phyloP scores from a whole-genome alignment of 1,140 invertebrate genomes.

The Diachasmimorpha longicaudata region DNA sequence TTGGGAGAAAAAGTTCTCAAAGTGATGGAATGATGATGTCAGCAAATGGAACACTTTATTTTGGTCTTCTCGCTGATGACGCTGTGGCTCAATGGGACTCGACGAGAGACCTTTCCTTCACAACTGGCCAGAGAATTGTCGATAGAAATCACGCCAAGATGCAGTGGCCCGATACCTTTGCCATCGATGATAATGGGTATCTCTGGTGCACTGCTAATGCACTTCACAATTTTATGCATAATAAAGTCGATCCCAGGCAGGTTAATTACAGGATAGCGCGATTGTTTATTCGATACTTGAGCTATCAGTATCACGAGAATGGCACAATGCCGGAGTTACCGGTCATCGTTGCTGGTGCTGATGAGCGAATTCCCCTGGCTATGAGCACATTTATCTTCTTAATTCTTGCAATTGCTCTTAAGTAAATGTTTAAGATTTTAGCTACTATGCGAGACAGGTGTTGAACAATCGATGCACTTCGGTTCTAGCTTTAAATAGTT shows the following conservation, averaged over 20 bases:
- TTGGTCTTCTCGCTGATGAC: slow-evolving; percentile 69
- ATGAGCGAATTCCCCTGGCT: slow-evolving; percentile 26
- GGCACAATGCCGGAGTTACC: slow-evolving; percentile 47
- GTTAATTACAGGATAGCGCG: slow-evolving; percentile 69
- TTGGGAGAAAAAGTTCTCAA: slow-evolving; percentile 70
- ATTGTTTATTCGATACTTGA: slow-evolving; percentile 64
- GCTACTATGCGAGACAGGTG: not conserved
- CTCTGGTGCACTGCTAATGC: slow-evolving; percentile 72
- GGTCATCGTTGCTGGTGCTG: slow-evolving; percentile 47
- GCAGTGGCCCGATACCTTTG: slow-evolving; percentile 76
- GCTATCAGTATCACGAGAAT: slow-evolving; percentile 67
- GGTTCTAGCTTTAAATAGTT: not conserved
- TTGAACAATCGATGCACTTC: not conserved
- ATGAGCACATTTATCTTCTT: slow-evolving; percentile 16
- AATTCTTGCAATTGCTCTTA: slow-evolving; percentile 20
- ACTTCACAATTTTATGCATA: slow-evolving; percentile 69
- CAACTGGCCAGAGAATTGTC: slow-evolving; percentile 66
- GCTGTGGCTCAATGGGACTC: slow-evolving; percentile 73
- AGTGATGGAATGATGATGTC: slow-evolving; percentile 76
- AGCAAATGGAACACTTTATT: slow-evolving; percentile 69
- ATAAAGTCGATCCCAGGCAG: slow-evolving; percentile 60
- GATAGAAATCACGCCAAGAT: slow-evolving; percentile 69
- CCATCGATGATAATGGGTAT: slow-evolving; percentile 70
- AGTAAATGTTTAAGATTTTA: slow-evolving; percentile 9
- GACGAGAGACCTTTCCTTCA: slow-evolving; percentile 46